Base-by-base conservation (phyloP, 2,797 vertebrate genomes). In the Gymnopithys bicolor region DNA sequence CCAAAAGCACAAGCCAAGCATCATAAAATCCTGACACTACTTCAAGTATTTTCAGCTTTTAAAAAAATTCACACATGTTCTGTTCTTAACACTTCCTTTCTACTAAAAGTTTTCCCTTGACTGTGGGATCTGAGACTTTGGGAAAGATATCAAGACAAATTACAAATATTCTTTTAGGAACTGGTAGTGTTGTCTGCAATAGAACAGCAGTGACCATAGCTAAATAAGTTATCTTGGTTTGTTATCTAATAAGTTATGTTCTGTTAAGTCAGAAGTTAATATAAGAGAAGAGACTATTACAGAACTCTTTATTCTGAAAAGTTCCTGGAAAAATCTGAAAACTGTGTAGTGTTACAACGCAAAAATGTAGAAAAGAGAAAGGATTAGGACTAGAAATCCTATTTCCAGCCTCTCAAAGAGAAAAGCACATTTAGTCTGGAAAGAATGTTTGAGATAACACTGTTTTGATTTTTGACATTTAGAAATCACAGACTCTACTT, bases 101-200 rank as follows among this genome's bases (percentile, higher is more conserved):
- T 71, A 37, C 58, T 71, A 82, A 45, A 91, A 82, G 18, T 51
- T 95, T 96, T 83, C 60, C 33, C 82, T 92, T 89, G 33, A 93
- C 25, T 87, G 25, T 79, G n/a, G 25, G 46, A 90, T 79, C 48
- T 83, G 25, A 88, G 71, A 63, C 30, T 84, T 89, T n/a, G 87
- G 76, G 43, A 74, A 81, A 89, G 12, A 77, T 52, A 92, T 9
- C 30, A 59, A 75, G 62, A 51, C 39, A 81, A 28, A 70, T 67
- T 71, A 10, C 37, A 68, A 48, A 63, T 89, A 89, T 43, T 74
- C 21, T 46, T 55, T 21, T 78, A 55, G 24, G 18, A 94, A 51
- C 23, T 58, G 16, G 39, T 30, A 28, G 22, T 23, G 12, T 24
- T 88, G 39, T 71, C 21, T 78, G 19, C 46, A 91, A 64, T 27